Conservation (phyloP, 2,888 invertebrate species). For the Bhutanitis thaidina region DNA sequence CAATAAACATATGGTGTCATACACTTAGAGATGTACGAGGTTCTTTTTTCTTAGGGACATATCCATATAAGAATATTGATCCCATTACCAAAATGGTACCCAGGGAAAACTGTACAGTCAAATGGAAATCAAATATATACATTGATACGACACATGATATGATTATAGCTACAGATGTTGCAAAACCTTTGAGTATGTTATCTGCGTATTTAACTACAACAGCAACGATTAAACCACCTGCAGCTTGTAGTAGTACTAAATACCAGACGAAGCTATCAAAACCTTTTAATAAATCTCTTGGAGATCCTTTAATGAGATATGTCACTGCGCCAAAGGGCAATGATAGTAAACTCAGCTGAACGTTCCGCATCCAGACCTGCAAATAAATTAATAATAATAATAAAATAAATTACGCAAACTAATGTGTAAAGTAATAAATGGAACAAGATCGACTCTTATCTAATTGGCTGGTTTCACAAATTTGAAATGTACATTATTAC, state of each 20-base stretch:
- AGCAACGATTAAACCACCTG: slow-evolving; percentile 97
- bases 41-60: slow-evolving; percentile 82
- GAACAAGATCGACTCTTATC: too few species aligned
- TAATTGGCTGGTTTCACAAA: too few species aligned
- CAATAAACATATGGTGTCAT: slow-evolving; percentile 34
- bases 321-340: slow-evolving; percentile 93
- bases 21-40: slow-evolving; percentile 55
- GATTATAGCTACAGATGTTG: slow-evolving; percentile 97
- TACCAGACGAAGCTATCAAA: slow-evolving; percentile 93
- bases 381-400: too few species aligned
- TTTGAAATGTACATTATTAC: too few species aligned
- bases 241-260: slow-evolving; percentile 93
- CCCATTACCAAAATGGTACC: slow-evolving; percentile 94
- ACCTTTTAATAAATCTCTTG: slow-evolving; percentile 79
- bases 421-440: too few species aligned
- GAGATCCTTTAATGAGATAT: slow-evolving; percentile 86
- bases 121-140: slow-evolving; percentile 92
- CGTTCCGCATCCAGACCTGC: slow-evolving; percentile 96
- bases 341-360: slow-evolving; percentile 95
- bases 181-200: slow-evolving; percentile 99
- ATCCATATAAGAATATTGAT: slow-evolving; percentile 96
- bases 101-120: slow-evolving; percentile 91
- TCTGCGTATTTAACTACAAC: slow-evolving; percentile 99
- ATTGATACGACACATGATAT: slow-evolving; percentile 96
- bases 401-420: too few species aligned